Percentiles rank a stretch among this genome's conserved stretches.
These are phyloP conservation scores for Tapera naevia DNA, from an alignment of 2,797 vertebrate species.

Conservation along the genomic window DNA sequence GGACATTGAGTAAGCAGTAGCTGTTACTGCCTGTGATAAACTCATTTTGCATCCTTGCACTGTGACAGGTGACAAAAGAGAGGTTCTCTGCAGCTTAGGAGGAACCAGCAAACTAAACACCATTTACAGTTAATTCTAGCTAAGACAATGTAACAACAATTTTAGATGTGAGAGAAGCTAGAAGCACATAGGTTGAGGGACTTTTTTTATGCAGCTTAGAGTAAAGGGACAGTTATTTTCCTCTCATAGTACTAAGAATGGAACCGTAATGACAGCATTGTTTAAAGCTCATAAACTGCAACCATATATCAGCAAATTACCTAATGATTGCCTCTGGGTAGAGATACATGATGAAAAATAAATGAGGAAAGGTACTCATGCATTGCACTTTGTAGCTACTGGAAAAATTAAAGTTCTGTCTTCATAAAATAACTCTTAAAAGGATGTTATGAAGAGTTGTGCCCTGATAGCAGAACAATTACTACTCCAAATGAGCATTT, in stretches of 20 bases:
- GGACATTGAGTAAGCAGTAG: conserved; percentile 5
- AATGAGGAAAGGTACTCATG: conserved; percentile 67
- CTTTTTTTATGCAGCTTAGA: background rate
- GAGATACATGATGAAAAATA: conserved; percentile 70
- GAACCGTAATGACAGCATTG: conserved; percentile 45
- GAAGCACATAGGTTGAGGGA: background rate
- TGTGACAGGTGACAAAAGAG: background rate
- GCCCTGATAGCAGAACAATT: conserved; percentile 64
- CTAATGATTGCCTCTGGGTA: conserved; percentile 72
- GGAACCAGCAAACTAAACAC: conserved; percentile 10
- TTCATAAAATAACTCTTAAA: conserved; percentile 62
- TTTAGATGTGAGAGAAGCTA: conserved; percentile 25
- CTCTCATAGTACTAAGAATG: background rate
- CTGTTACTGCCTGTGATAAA: background rate
- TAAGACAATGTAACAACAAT: conserved; percentile 15
- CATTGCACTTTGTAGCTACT: conserved; percentile 57
- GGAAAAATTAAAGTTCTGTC: conserved; percentile 69
- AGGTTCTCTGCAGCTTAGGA: background rate
- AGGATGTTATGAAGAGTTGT: conserved; percentile 42
- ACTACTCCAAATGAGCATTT: conserved; percentile 40
- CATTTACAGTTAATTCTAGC: conserved; percentile 16
- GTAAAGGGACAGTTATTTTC: conserved; percentile 39
- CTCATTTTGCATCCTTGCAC: conserved; percentile 20
- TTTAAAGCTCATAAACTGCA: conserved; percentile 69
- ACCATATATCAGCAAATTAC: conserved; percentile 74